Evolutionary conservation across 2,888 invertebrate genomes (phyloP), one percentile per base, ranked within the genome.

Genomic region (Chymomyza caudatula): DNA sequence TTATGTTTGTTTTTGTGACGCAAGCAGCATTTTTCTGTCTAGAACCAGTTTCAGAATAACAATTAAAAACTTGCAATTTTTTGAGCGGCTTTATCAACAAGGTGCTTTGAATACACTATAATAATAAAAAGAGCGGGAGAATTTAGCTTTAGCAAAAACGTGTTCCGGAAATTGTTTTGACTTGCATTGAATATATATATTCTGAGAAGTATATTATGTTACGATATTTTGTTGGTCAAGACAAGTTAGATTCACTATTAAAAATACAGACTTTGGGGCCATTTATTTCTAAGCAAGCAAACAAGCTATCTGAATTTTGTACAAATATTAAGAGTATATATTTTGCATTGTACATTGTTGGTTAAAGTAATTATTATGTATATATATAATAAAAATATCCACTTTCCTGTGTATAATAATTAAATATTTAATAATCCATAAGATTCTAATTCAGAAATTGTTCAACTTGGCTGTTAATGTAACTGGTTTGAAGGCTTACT

Each of bases 381-480:
- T 58, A 56, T 44, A 55, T 55, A 55, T 62, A 60, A 49, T 60
- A 64, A 2, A 58, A 22, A 55, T 64, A 47, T 20, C 22, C 17
- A 20, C 23, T 29, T 54, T 43, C 49, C 43, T 49, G 44, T 19
- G 4, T n/a, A n/a, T 3, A 23, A 59, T 37, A 52, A 57, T 51
- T 59, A 67, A 53, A 53, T 53, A 51, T 63, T 42, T 5, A 29
- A 29, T 67, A 60, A 37, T 25, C 52, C 59, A 44, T 44, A 44
- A 60, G 63, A 61, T 56, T 74, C 62, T 17, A 62, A 58, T 57
- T 17, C n/a, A 51, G 42, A 13, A 53, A 37, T 25, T 49, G 13
- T 42, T 37, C n/a, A 43, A 43, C 43, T 47, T 47, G 47, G 8
- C 15, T 47, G 13, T 6, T 5, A 44, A 47, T 15, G 47, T 15